These are phyloP conservation scores for Drosophila arizonae DNA, from an alignment of 1,140 invertebrate genomes.

Conservation along the genomic window DNA sequence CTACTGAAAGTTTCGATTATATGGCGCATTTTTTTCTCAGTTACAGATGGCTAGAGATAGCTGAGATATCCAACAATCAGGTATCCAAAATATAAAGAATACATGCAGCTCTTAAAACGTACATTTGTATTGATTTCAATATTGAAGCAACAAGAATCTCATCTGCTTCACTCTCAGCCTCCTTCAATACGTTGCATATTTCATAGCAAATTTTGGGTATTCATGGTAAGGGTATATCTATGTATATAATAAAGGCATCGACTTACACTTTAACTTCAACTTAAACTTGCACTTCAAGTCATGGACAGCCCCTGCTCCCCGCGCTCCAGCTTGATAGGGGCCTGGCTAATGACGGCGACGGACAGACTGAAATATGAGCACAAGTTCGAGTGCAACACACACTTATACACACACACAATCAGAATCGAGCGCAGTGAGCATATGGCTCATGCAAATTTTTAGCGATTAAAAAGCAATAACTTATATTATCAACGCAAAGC, in stretches of 20 bases:
- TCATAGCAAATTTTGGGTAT: not conserved
- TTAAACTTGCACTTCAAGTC: slow-evolving; percentile 57
- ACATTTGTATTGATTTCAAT: too few species aligned
- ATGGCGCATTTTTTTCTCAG: too few species aligned
- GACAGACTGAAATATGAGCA: slow-evolving; percentile 68
- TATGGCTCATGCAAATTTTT: slow-evolving; percentile 75
- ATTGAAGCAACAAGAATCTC: too few species aligned
- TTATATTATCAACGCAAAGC: slow-evolving; percentile 79
- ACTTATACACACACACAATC: slow-evolving; percentile 16
- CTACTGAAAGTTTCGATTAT: too few species aligned
- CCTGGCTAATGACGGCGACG: slow-evolving; percentile 51
- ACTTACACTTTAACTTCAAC: slow-evolving; percentile 46
- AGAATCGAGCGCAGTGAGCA: slow-evolving; percentile 18
- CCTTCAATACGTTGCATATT: not conserved
- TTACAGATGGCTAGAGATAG: too few species aligned
- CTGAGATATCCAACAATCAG: too few species aligned
- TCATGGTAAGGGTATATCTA: not conserved
- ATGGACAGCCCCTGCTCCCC: slow-evolving; percentile 18
- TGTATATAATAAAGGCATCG: slow-evolving; percentile 18
- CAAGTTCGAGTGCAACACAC: slow-evolving; percentile 39
- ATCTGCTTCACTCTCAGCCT: too few species aligned
- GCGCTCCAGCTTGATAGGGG: slow-evolving; percentile 11
- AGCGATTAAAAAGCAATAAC: slow-evolving; percentile 78
- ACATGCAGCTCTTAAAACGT: too few species aligned
- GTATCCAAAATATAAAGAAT: too few species aligned